Base-by-base conservation (phyloP, 2,888 invertebrate species). In the Drosophila mulleri region DNA sequence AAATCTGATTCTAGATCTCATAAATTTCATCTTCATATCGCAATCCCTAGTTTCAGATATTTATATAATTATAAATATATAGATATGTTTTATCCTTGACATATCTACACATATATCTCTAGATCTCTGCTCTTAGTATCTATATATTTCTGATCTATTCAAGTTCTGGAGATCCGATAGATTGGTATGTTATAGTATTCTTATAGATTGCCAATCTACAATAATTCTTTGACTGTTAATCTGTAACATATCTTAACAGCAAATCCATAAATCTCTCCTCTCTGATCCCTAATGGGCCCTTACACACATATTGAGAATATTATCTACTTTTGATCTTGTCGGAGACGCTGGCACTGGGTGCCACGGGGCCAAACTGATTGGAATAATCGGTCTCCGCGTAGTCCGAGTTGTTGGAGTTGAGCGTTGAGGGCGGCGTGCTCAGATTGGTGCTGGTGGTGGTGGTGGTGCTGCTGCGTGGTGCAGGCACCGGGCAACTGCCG, bases 241-340 rank as follows among this genome's bases (percentile, higher is more conserved):
- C n/a, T n/a, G n/a, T n/a, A n/a, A n/a, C n/a, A 32, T 35, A 18
- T 18, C 12, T 11, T 32, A 9, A 18, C 4, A 23, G 7, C 3
- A 6, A 23, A 45, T 1, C 16, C 16, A 16, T 26, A 5, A 1
- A 29, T 29, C 48, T 29, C n/a, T 32, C 11, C 5, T 52, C 35
- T 52, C 35, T 35, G 18, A 35, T 14, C 18, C 6, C 29, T 48
- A 1, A 2, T 29, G 14, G 3, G 5, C n/a, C 14, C 23, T 45
- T 7, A n/a, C 45, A 23, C 52, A 48, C 2, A 39, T 6, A n/a
- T 16, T 9, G 4, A 20, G n/a, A 58, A 16, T 47, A 39, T 54
- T 58, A 32, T 29, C 82, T 92, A 92, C 92, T 92, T 92, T 83
- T 91, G 54, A 92, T 92, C 87, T 92, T 92, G 61, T 92, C 92